A percentile compares a stretch with the other conserved stretches of the same genome.
Evolutionary conservation across 2,888 invertebrate genomes (phyloP).

Genomic region (Melieria picta): DNA sequence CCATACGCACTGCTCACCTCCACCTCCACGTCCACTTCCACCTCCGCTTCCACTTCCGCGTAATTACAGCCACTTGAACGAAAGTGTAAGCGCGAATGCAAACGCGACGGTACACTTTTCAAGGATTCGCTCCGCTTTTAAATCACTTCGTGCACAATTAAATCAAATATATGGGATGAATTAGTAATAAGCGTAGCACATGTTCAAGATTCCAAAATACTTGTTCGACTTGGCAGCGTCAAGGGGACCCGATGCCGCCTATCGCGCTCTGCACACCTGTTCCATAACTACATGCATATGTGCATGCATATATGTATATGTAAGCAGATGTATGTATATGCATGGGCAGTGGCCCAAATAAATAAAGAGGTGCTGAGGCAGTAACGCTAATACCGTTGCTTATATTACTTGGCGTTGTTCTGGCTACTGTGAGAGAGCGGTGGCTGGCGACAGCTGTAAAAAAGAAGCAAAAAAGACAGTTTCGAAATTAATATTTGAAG

Average conservation of each 20-base stretch:
- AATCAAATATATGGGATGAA: slow-evolving; percentile 37
- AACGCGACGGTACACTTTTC: neutral
- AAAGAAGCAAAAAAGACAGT: no score
- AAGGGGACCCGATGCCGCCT: slow-evolving; percentile 21
- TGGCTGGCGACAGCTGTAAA: no score
- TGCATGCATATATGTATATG: slow-evolving; percentile 18
- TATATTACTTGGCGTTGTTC: no score
- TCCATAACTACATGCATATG: slow-evolving; percentile 14
- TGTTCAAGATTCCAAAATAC: slow-evolving; percentile 48
- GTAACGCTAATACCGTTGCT: no score
- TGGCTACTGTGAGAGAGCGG: no score
- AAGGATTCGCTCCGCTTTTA: neutral
- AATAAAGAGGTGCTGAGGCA: neutral
- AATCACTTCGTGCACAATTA: slow-evolving; percentile 17
- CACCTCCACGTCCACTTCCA: neutral
- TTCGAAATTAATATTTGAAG: no score
- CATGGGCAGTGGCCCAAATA: neutral
- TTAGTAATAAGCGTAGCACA: slow-evolving; percentile 46
- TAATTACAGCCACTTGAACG: neutral
- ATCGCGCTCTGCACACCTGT: slow-evolving; percentile 16
- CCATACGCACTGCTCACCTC: neutral
- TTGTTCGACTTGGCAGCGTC: neutral
- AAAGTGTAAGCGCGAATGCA: neutral
- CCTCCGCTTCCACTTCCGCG: neutral
- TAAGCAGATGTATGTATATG: slow-evolving; percentile 8